Evolutionary conservation across 1,140 invertebrate species (phyloP).

Genomic region (Cotesia vestalis): DNA sequence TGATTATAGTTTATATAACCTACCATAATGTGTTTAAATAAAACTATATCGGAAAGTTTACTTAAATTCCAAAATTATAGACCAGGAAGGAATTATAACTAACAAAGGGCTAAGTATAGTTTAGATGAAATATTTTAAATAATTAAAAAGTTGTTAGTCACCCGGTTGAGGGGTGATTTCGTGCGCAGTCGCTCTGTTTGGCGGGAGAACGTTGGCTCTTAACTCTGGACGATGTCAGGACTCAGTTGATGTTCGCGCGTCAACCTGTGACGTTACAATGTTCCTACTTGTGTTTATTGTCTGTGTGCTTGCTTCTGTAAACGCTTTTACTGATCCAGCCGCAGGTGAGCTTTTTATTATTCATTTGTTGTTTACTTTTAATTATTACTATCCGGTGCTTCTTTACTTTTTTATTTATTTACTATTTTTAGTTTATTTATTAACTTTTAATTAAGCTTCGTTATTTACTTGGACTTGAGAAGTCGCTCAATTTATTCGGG

Average conservation of each 20-base stretch:
- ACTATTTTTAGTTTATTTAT: not conserved
- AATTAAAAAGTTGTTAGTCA: too few species aligned
- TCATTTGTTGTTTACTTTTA: conserved; percentile 3
- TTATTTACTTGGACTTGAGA: too few species aligned
- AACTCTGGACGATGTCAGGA: conserved; percentile 47
- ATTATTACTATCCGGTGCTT: not conserved
- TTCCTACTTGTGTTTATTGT: conserved; percentile 55
- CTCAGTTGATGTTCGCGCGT: conserved; percentile 63
- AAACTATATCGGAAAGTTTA: too few species aligned
- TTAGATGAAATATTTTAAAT: too few species aligned
- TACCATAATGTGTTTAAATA: too few species aligned
- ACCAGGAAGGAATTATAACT: too few species aligned
- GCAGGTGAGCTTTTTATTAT: conserved; percentile 51
- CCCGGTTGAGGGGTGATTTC: not conserved
- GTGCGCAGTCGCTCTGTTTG: conserved; percentile 33
- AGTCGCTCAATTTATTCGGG: too few species aligned
- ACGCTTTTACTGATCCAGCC: conserved; percentile 58
- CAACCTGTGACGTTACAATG: conserved; percentile 57
- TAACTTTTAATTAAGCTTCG: too few species aligned
- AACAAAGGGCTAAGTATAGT: too few species aligned
- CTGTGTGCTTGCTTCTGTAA: conserved; percentile 56
- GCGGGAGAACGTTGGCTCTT: conserved; percentile 38
- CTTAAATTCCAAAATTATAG: too few species aligned
- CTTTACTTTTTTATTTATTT: not conserved
- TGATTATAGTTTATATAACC: too few species aligned